Conservation (phyloP, 2,113 vertebrate species). For the Fregetta grallaria region DNA sequence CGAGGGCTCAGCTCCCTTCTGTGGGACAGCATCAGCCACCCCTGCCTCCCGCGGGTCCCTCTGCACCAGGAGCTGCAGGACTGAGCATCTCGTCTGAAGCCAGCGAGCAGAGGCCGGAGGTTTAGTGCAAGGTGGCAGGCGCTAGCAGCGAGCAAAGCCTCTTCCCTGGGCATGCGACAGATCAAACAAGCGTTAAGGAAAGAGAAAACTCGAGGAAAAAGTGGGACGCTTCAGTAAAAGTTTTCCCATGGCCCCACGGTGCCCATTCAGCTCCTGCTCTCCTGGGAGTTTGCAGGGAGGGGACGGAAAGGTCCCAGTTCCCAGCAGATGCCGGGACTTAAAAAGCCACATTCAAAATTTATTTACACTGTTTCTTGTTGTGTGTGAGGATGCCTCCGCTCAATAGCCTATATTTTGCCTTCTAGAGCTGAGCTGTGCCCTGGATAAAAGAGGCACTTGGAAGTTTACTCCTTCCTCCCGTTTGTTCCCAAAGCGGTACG, state of each 20-base stretch:
- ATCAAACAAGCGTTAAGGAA: not conserved
- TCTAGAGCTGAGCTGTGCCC: not conserved
- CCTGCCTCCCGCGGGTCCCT: not conserved
- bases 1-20: not conserved
- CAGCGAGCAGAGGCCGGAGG: not conserved
- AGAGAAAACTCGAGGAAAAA: not conserved
- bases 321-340: not conserved
- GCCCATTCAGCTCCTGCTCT: not conserved
- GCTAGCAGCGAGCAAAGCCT: not conserved
- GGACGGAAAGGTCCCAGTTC: not conserved
- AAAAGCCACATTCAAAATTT: not conserved
- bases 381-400: not conserved
- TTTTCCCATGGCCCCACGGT: not conserved
- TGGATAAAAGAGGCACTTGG: not conserved
- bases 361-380: not conserved
- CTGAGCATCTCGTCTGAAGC: not conserved
- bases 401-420: not conserved
- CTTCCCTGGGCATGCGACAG: not conserved
- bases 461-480: not conserved
- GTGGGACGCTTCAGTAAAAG: not conserved
- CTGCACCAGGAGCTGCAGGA: not conserved
- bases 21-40: not conserved
- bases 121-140: not conserved
- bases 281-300: not conserved
- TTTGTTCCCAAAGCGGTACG: not conserved